Evolutionary conservation across 1,140 invertebrate species (phyloP), one percentile per base, ranked within the genome.

Genomic region (Pogonus chalceus): DNA sequence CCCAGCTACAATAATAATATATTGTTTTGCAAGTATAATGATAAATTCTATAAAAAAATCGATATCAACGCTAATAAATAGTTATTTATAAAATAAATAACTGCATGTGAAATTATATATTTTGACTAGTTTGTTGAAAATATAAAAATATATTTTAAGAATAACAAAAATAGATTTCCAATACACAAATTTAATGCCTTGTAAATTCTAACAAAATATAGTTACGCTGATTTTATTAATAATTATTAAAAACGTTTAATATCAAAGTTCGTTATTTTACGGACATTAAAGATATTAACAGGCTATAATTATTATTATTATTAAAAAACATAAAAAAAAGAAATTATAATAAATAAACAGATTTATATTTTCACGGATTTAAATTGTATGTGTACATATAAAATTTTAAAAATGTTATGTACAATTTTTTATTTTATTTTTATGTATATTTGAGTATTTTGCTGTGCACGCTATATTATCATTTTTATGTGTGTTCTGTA

Each of bases 301-400:
- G 37, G 37, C 37, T 43, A 43, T 43, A 43, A 43, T 43, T 12
- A 43, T 43, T 12, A n/a, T n/a, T n/a, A n/a, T n/a, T n/a, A n/a
- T n/a, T n/a, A n/a, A n/a, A n/a, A n/a, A n/a, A n/a, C n/a, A n/a
- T n/a, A n/a, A n/a, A n/a, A 43, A 43, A 43, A 4, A 31, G 14
- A 31, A 31, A 31, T 7, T 4, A 43, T 10, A 43, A 43, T 43
- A 43, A 9, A 43, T 12, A 9, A 43, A 43, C 3, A 43, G 37
- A 43, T 43, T 7, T 43, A 43, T 43, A 43, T 43, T 43, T 43
- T 43, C 37, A 43, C 37, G 37, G n/a, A 43, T 43, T 43, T 43
- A 16, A 43, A 43, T n/a, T 16, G 37, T 43, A 43, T 12, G 18
- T 43, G 37, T 43, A 43, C 37, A 43, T 43, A 43, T 18, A 4